Evolutionary conservation across 2,888 invertebrate genomes (phyloP), one percentile per base, ranked within the genome.

Genomic region (Aphidoletes aphidimyza): DNA sequence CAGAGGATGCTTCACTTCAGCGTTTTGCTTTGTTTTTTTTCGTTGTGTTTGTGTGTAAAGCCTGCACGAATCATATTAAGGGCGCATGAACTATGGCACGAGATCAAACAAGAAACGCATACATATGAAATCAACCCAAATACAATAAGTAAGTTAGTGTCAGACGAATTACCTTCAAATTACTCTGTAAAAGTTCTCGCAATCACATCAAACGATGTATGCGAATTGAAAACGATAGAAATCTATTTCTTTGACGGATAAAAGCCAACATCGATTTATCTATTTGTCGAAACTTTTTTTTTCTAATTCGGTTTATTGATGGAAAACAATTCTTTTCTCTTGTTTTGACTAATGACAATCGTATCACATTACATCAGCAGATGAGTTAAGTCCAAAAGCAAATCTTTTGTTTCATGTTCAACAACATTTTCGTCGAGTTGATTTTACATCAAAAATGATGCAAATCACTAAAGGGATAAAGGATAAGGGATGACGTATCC

Each of bases 201-300:
- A 69, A 69, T 69, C 69, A 30, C 69, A 69, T 69, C 69, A 69
- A 69, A 69, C 30, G n/a, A n/a, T 69, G 69, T 30, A 69, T 26
- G 69, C 30, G 17, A 69, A 69, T 69, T 30, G 0, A 14, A 69
- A 69, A 30, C 69, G 69, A 69, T 17, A 9, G 54, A 22, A 54
- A 54, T 54, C 22, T 22, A 54, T 54, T 69, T 69, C 69, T 30
- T 30, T 69, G 69, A 14, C 17, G 30, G 34, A 69, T 69, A 14
- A 14, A 19, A 54, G 22, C 5, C 14, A 0, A 54, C n/a, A 69
- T 69, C 30, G 30, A 69, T 30, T 69, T 34, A 14, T 69, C 69
- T 69, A 69, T 69, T 54, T 54, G 14, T 14, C 69, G 30, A 54
- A 54, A 54, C 2, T 11, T 26, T 3, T 22, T 54, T 54, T 54